Evolutionary conservation across 2,113 vertebrate species (phyloP).

Genomic region (human): DNA sequence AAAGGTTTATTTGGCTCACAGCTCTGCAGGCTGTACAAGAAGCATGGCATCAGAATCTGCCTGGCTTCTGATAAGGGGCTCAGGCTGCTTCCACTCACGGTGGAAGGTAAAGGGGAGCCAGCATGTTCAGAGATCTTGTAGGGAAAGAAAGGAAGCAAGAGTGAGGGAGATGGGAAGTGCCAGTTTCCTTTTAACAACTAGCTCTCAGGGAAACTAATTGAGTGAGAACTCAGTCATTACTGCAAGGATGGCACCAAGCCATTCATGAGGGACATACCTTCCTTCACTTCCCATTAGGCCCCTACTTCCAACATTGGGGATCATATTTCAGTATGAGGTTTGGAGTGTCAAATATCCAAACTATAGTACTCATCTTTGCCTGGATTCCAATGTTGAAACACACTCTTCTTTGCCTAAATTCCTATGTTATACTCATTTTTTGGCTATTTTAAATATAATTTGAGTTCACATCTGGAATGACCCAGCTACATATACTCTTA

Average conservation of each 20-base stretch:
- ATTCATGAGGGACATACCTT: not conserved
- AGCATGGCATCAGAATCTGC: not conserved
- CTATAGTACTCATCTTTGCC: not conserved
- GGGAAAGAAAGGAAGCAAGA: not conserved
- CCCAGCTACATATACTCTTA: not conserved
- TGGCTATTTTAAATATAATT: conserved; percentile 35
- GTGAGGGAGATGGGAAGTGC: not conserved
- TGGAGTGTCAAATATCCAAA: not conserved
- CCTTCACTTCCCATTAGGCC: not conserved
- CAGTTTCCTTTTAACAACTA: not conserved
- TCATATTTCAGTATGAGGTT: not conserved
- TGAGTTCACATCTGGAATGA: not conserved
- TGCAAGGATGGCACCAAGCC: not conserved
- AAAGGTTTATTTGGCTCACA: not conserved
- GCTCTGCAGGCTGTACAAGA: not conserved
- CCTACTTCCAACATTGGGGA: not conserved
- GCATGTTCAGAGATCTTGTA: not conserved
- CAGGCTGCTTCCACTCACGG: not conserved
- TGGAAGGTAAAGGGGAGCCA: not conserved
- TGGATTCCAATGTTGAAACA: not conserved
- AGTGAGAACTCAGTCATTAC: not conserved
- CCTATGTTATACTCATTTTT: not conserved
- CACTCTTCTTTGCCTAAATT: not conserved
- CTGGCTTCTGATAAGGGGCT: not conserved
- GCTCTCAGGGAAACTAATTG: not conserved